Base-by-base conservation (phyloP, 1,140 invertebrate genomes). In the Temnothorax nylanderi region DNA sequence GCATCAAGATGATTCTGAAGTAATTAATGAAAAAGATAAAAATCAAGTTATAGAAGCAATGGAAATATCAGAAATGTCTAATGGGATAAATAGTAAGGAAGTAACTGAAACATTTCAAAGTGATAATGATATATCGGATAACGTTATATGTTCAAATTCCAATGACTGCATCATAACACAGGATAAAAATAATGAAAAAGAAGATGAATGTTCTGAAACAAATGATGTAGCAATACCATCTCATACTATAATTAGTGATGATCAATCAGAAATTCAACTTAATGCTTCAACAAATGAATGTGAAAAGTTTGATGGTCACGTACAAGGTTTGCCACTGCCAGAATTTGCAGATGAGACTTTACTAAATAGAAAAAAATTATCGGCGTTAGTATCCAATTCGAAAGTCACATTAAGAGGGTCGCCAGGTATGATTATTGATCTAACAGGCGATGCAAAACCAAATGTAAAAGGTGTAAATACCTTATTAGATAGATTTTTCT, bases 351-450 rank as follows among this genome's bases (percentile, higher is more conserved):
- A 90, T 58, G 62, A 86, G 0, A 54, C 32, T 26, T 44, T 34
- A n/a, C 54, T 47, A 16, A 60, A 60, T 21, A 56, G 26, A 65
- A 85, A 92, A 67, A 88, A 76, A 87, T 56, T 87, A 65, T 18
- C 71, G 13, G 67, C 85, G 6, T 51, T 81, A 8, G 8, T 41
- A 10, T 32, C 67, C 54, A 95, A 94, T 80, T 67, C 93, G 0
- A 94, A 94, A 87, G 96, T 97, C 7, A 96, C 93, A 89, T 91
- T 97, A 85, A 96, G 93, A 86, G 96, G 96, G 26, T 92, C 91
- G 51, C 96, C 96, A 21, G 96, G 96, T 75, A 96, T 95, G 90
- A 89, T 97, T 18, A 97, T 97, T 82, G 96, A 97, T 92, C 94
- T 97, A 44, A 94, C 96, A 78, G 86, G 93, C 13, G 90, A 90